Conservation (phyloP, 2,113 vertebrate species). For the Scopus umbretta region DNA sequence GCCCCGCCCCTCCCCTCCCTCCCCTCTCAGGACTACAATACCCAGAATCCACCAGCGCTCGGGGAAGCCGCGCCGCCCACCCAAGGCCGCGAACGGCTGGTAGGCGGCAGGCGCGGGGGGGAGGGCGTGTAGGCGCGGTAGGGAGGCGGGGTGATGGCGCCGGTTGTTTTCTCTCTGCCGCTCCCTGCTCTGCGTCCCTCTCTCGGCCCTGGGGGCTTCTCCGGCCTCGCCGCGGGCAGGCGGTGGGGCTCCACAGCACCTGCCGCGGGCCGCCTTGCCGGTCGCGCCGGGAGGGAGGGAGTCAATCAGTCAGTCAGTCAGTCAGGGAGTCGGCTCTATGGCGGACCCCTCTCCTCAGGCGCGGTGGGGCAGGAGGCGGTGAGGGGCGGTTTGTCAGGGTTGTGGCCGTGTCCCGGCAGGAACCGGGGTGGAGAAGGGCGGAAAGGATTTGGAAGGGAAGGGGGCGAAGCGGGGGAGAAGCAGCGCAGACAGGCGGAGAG, state of each 20-base stretch:
- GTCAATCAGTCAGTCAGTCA: too few species aligned
- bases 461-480: too few species aligned
- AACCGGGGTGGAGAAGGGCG: neutral
- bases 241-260: too few species aligned
- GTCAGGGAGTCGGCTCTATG: too few species aligned
- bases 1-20: fast-evolving
- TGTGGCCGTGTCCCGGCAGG: neutral
- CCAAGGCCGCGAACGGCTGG: too few species aligned
- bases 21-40: neutral
- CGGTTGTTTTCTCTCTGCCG: neutral
- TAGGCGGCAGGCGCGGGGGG: neutral
- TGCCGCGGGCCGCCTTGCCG: neutral
- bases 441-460: neutral
- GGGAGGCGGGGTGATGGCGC: too few species aligned
- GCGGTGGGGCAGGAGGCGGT: neutral
- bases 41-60: neutral
- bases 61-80: neutral
- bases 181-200: too few species aligned
- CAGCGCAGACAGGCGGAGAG: too few species aligned
- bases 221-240: too few species aligned
- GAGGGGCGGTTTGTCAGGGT: too few species aligned
- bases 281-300: neutral
- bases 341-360: neutral
- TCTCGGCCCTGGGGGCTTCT: too few species aligned
- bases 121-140: neutral